Percentiles rank a stretch among this genome's conserved stretches.
phyloP scores from a whole-genome alignment of 2,888 invertebrate species.

The Lasioglossum lativentre region DNA sequence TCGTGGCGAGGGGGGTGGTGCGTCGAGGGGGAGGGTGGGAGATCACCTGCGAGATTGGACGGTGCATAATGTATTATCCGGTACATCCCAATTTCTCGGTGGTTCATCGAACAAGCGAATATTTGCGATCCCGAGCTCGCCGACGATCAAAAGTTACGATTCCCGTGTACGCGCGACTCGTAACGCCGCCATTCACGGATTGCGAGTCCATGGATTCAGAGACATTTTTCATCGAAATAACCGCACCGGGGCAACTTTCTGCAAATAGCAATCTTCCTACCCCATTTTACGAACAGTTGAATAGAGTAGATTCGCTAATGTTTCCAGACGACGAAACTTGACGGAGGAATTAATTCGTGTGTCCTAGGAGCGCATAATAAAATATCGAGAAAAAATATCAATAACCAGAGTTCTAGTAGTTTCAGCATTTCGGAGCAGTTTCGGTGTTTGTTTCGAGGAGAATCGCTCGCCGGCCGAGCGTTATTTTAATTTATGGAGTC shows the following conservation, averaged over 20 bases:
- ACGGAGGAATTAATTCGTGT: not conserved
- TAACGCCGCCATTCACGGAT: not conserved
- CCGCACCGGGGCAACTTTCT: not conserved
- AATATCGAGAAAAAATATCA: too few relatives aligned
- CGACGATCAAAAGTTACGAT: conserved; percentile 39
- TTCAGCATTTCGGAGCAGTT: not conserved
- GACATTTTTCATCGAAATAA: not conserved
- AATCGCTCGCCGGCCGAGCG: not conserved
- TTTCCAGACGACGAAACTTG: not conserved
- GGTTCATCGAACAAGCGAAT: conserved; percentile 52
- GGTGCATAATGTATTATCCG: conserved; percentile 77
- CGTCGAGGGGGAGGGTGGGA: conserved; percentile 44
- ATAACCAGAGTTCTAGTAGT: too few relatives aligned
- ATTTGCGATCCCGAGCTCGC: conserved; percentile 20
- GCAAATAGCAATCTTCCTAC: not conserved
- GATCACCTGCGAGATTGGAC: conserved; percentile 78
- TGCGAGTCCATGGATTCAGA: not conserved
- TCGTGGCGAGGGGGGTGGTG: conserved; percentile 29
- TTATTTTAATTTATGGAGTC: conserved; percentile 11
- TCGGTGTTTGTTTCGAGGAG: not conserved
- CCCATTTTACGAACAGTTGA: not conserved
- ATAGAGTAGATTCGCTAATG: not conserved
- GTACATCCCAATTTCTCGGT: conserved; percentile 63
- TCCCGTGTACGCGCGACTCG: conserved; percentile 11
- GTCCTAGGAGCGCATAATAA: not conserved